Base-by-base conservation (phyloP, 1,140 invertebrate species). In the Leptonema lineaticorne region DNA sequence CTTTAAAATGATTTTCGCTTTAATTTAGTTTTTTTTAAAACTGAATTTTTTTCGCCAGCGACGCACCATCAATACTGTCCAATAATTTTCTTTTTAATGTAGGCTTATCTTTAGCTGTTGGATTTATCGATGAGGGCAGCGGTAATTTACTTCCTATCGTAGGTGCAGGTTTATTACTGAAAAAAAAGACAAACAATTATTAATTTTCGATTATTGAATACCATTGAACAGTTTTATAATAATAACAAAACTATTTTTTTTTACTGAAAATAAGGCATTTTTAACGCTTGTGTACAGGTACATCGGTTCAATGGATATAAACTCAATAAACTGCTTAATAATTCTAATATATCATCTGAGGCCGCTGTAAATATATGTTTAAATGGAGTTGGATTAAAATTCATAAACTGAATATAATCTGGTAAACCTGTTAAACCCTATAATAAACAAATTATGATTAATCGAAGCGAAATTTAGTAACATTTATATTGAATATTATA, bases 331-430 rank as follows among this genome's bases (percentile, higher is more conserved):
- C 85, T 87, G 50, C 88, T 86, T 58, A 99, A 82, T 30, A 99
- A 79, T 71, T 91, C 87, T 5, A 99, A 77, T n/a, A 98, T 82
- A 83, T 99, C 97, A 81, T 97, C 92, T 9, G 88, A 85, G 14
- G 96, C 96, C 6, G 97, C 97, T 33, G 93, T 96, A 76, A 99
- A 99, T 74, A 99, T 97, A 73, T 96, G 89, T 64, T 91, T 89
- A 20, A 98, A 78, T 18, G 92, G 91, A 9, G 90, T 95, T 0
- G 90, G 86, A 6, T 91, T 88, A 74, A 93, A 93, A 2, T 86
- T 83, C 77, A 97, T 97, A 77, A 98, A 98, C 74, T 92, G 87
- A 37, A 99, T 90, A 78, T 91, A 99, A 82, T 98, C 96, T 30
- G 94, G 91, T 14, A 99, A 82, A 65, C 84, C 85, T 53, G 86